Evolutionary conservation across 2,797 vertebrate species (phyloP), one percentile per base, ranked within the genome.

Genomic region (Podarcis siculus): DNA sequence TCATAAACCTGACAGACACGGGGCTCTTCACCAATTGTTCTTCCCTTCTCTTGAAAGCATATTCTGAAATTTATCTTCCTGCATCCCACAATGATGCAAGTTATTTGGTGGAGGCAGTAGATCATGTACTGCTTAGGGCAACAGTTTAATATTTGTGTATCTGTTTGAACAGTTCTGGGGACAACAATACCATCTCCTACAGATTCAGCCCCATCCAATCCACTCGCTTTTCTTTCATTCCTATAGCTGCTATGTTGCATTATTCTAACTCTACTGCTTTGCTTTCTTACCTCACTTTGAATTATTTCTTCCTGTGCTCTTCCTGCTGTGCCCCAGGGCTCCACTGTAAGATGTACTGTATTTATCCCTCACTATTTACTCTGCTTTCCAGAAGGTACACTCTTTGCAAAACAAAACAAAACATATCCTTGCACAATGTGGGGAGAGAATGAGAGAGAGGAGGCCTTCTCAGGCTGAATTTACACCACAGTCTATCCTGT

Each of bases 51-150:
- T 88, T 90, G 83, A 69, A 25, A 4, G 0, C 9, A 39, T 12
- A 15, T 4, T 49, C 0, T 1, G 83, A 94, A 93, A 91, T 86
- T 91, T 92, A 94, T 95, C 91, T 92, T 3, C 0, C 45, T 0
- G 78, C 89, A 92, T 45, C 21, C 89, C 93, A 45, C 73, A 73
- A 86, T 88, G 71, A 67, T 88, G 82, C 82, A 95, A 95, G 95
- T 94, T 90, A 91, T 86, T 83, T 93, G 79, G 49, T 93, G 2
- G 86, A 95, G 93, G 92, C 93, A 94, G 73, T 83, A 69, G 79
- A 93, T 95, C 86, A 93, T 76, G 89, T 79, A 21, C 64, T 86
- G 80, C 86, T 96, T 93, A 88, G 90, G 93, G 92, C 88, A 95
- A 88, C 92, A 90, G 86, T 92, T 93, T 94, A 90, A 86, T 91